Conservation (phyloP, 2,113 vertebrate species). For the Chinchilla lanigera region DNA sequence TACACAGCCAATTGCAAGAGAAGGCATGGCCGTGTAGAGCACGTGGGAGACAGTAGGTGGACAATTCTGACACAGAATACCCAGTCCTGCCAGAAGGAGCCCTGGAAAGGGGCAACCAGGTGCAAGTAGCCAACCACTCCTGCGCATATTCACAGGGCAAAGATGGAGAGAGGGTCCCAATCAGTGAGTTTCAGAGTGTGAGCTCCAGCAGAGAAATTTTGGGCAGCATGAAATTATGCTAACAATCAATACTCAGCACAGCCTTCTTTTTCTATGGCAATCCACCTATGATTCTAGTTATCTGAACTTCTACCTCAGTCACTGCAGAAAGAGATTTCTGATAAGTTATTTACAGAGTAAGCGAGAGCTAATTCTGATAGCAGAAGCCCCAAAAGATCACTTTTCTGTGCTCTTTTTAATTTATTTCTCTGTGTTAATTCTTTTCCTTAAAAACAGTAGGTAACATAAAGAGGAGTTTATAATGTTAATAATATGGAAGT, state of each 20-base stretch:
- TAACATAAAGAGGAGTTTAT: not conserved
- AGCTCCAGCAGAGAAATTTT: not conserved
- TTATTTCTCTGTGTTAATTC: not conserved
- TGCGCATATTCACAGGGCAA: not conserved
- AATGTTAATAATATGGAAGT: not conserved
- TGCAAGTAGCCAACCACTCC: fast-evolving
- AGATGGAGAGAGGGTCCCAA: no score
- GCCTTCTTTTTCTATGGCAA: not conserved
- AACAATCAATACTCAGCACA: not conserved
- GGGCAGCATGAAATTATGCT: not conserved
- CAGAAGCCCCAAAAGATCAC: not conserved
- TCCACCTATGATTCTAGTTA: not conserved
- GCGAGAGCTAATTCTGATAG: not conserved
- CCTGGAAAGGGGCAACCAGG: not conserved
- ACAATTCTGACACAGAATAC: not conserved
- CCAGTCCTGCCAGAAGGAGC: not conserved
- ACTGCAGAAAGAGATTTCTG: not conserved
- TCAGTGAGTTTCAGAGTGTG: not conserved
- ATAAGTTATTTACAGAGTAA: not conserved
- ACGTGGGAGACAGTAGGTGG: not conserved
- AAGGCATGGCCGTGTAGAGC: not conserved
- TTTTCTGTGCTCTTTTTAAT: not conserved
- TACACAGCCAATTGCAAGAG: not conserved
- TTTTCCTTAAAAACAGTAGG: not conserved
- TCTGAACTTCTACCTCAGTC: not conserved